phyloP scores from a whole-genome alignment of 2,797 vertebrate species.

The Ambastaia sidthimunki region DNA sequence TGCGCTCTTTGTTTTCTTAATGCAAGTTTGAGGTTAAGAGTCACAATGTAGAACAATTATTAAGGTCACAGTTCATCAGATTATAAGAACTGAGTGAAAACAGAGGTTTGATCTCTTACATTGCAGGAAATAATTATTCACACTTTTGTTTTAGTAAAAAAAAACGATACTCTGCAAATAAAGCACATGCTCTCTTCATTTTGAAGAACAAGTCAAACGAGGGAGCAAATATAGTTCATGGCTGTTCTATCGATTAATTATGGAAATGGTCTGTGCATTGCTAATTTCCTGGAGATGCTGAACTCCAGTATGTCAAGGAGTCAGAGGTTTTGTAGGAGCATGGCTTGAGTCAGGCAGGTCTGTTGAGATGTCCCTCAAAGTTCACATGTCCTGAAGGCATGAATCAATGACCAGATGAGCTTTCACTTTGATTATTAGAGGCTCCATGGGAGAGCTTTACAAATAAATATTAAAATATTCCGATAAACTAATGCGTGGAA shows the following conservation, averaged over 20 bases:
- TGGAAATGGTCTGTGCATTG: slow-evolving; percentile 66
- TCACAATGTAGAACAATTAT: slow-evolving; percentile 75
- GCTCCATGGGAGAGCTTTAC: slow-evolving; percentile 74
- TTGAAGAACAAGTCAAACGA: slow-evolving; percentile 6
- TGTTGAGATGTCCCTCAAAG: slow-evolving; percentile 68
- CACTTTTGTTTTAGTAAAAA: slow-evolving; percentile 27
- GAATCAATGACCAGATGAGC: slow-evolving; percentile 78
- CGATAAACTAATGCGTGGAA: slow-evolving; percentile 71
- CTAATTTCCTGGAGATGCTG: slow-evolving; percentile 66
- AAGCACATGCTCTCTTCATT: slow-evolving; percentile 36
- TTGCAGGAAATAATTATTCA: slow-evolving; percentile 41
- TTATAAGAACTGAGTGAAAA: slow-evolving; percentile 66
- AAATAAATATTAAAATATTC: slow-evolving; percentile 74
- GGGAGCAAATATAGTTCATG: slow-evolving; percentile 10
- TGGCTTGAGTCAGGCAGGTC: slow-evolving; percentile 74
- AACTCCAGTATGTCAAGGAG: slow-evolving; percentile 76
- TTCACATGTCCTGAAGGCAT: slow-evolving; percentile 70
- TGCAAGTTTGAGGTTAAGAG: slow-evolving; percentile 65
- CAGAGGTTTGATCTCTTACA: slow-evolving; percentile 37
- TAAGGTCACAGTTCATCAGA: slow-evolving; percentile 66
- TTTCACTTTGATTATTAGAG: slow-evolving; percentile 72
- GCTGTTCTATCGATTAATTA: slow-evolving; percentile 55
- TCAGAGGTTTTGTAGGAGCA: slow-evolving; percentile 74
- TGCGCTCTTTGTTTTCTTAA: slow-evolving; percentile 61
- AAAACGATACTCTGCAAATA: slow-evolving; percentile 19